Evolutionary conservation across 2,797 vertebrate genomes (phyloP).

Genomic region (Sebastes baramenuke): DNA sequence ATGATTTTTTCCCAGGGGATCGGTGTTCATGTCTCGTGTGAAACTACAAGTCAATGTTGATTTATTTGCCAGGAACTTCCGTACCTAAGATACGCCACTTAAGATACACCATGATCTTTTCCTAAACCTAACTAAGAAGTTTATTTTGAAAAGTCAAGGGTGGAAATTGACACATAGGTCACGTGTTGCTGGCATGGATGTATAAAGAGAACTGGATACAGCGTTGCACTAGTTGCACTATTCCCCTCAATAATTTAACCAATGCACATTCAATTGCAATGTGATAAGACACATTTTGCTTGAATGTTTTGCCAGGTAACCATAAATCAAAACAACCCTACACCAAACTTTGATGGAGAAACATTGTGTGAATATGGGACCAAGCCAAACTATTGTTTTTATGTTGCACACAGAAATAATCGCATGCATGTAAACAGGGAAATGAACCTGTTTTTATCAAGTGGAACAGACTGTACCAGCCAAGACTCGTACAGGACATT

Average conservation of each 20-base stretch:
- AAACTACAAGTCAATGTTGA: no score
- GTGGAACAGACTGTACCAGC: background rate
- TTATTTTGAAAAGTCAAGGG: no score
- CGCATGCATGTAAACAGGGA: background rate
- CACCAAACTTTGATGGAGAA: background rate
- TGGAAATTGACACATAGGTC: no score
- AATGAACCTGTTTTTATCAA: background rate
- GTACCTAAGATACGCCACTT: no score
- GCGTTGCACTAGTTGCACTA: background rate
- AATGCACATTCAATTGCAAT: background rate
- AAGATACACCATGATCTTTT: no score
- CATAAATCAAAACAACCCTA: background rate
- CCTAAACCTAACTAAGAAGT: no score
- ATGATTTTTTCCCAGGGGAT: no score
- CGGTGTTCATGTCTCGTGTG: no score
- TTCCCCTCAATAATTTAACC: background rate
- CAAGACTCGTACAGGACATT: background rate
- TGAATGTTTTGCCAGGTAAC: background rate
- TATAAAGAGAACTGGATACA: no score
- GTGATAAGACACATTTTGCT: background rate
- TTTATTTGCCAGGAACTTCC: no score
- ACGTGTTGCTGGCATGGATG: no score
- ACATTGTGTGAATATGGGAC: background rate
- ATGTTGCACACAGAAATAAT: background rate
- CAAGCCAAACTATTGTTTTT: constrained; percentile 4